Evolutionary conservation across 2,888 invertebrate genomes (phyloP).

Genomic region (Sarcophaga carnaria): DNA sequence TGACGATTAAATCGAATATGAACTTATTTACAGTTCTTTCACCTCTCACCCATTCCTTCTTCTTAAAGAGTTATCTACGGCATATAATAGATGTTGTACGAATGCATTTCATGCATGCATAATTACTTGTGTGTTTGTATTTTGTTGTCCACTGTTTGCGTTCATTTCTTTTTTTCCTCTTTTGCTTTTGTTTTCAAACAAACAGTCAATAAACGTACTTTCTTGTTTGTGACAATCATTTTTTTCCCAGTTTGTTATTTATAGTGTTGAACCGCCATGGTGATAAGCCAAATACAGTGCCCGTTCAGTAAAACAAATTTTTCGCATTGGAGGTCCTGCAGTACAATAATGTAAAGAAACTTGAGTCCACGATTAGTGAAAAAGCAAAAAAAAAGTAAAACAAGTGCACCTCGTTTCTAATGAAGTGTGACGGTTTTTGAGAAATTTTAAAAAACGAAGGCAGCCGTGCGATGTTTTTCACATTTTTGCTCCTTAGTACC

Average conservation of each 20-base stretch:
- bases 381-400: too few relatives aligned
- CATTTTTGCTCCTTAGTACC: too few relatives aligned
- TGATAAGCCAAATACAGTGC: slow-evolving; percentile 33
- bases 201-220: slow-evolving; percentile 49
- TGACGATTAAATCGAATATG: neutral
- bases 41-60: slow-evolving; percentile 20
- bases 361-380: too few relatives aligned
- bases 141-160: neutral
- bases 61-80: neutral
- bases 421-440: too few relatives aligned
- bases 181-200: slow-evolving; percentile 27
- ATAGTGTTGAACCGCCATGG: slow-evolving; percentile 40
- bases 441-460: too few relatives aligned
- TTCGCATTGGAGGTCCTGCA: too few relatives aligned
- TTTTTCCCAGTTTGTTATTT: slow-evolving; percentile 34
- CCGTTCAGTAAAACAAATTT: too few relatives aligned
- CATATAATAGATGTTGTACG: too few relatives aligned
- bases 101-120: too few relatives aligned
- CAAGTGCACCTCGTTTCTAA: too few relatives aligned
- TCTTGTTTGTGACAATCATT: slow-evolving; percentile 25
- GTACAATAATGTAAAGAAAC: too few relatives aligned
- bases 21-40: slow-evolving; percentile 34
- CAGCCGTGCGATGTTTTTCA: too few relatives aligned
- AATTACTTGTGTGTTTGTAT: neutral
- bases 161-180: neutral